Evolutionary conservation across 2,888 invertebrate species (phyloP).

Genomic region (Mythimna impura): DNA sequence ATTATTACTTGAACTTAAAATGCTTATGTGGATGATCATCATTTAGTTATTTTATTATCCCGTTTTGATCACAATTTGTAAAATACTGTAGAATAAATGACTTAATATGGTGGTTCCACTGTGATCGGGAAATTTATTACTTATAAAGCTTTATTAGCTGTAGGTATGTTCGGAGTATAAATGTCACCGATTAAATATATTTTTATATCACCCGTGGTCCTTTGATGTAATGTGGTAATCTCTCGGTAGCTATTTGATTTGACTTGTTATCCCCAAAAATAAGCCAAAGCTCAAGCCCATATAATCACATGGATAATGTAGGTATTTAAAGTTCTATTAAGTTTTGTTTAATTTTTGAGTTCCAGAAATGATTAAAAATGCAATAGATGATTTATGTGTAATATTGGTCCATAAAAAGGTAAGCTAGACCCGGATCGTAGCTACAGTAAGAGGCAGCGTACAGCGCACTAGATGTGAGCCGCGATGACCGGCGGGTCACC

Average conservation of each 20-base stretch:
- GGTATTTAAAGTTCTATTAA: background rate
- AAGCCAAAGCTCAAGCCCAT: background rate
- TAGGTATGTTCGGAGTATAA: background rate
- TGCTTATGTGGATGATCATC: constrained; percentile 54
- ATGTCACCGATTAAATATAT: constrained; percentile 13
- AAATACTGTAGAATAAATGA: constrained; percentile 20
- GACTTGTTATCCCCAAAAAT: background rate
- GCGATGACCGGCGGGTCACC: constrained; percentile 79
- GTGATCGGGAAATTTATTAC: constrained; percentile 14
- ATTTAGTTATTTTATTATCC: constrained; percentile 46
- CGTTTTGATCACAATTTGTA: constrained; percentile 16
- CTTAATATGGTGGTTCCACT: background rate
- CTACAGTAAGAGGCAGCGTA: constrained; percentile 69
- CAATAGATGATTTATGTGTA: constrained; percentile 17
- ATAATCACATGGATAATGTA: background rate
- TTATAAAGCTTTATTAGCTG: background rate
- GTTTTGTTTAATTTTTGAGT: too few relatives aligned
- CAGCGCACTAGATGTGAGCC: constrained; percentile 74
- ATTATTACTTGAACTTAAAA: constrained; percentile 59
- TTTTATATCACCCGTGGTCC: background rate
- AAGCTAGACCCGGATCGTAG: constrained; percentile 61
- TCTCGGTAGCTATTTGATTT: constrained; percentile 4
- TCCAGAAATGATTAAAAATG: too few relatives aligned
- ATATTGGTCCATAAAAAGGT: constrained; percentile 60
- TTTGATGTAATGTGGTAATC: background rate